Percentiles rank a stretch among this genome's conserved stretches.
Conservation (phyloP, 2,113 vertebrate genomes). For the Cyphomyrus plagiostoma region DNA sequence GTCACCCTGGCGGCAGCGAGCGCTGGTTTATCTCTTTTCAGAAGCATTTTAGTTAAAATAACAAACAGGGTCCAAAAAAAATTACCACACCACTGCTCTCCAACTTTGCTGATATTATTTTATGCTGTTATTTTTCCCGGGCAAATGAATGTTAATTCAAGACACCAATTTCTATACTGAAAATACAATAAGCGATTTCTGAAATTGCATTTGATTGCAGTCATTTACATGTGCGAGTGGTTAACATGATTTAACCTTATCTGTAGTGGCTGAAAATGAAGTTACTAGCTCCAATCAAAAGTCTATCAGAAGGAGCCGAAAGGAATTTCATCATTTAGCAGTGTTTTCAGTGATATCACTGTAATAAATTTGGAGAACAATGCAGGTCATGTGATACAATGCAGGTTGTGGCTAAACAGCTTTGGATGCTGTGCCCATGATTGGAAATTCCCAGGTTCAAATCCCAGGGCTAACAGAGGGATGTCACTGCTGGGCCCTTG, state of each 20-base stretch:
- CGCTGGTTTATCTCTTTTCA: conserved; percentile 13
- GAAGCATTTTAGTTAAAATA: background rate
- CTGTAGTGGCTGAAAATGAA: background rate
- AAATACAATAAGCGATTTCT: background rate
- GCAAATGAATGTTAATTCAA: background rate
- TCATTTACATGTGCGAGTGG: background rate
- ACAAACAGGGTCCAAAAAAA: background rate
- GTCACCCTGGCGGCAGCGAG: background rate
- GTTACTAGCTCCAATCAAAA: background rate
- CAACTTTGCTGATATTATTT: background rate
- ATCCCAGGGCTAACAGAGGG: no score
- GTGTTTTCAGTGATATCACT: background rate
- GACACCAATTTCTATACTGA: background rate
- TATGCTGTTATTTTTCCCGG: no score
- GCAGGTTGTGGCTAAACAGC: no score
- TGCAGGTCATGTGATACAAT: no score
- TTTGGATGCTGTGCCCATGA: no score
- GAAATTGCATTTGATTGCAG: background rate
- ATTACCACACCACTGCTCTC: no score
- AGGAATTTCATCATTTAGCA: background rate
- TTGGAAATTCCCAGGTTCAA: no score
- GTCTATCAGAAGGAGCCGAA: background rate
- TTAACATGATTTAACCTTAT: background rate
- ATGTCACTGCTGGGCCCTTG: no score
- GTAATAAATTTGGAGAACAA: background rate